Evolutionary conservation across 2,113 vertebrate species (phyloP).

Genomic region (Aix galericulata): DNA sequence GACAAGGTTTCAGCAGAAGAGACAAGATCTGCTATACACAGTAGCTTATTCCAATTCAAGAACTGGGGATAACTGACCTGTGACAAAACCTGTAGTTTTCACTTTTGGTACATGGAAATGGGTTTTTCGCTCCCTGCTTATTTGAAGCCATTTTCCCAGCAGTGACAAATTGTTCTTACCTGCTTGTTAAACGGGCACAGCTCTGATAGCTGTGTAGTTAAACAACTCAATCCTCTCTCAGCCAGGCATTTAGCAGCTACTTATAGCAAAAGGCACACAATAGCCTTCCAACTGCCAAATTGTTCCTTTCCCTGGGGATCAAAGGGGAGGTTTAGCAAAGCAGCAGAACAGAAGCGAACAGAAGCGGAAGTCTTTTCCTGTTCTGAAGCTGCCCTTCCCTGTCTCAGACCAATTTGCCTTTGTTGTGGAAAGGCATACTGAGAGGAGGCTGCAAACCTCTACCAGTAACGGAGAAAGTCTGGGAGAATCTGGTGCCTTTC

Average conservation of each 20-base stretch:
- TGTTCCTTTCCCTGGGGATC: conserved; percentile 58
- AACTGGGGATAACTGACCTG: not conserved
- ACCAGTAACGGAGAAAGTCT: not conserved
- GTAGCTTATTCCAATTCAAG: not conserved
- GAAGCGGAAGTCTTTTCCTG: conserved; percentile 47
- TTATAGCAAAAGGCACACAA: conserved; percentile 30
- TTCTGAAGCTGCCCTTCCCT: conserved; percentile 49
- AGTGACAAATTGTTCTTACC: not conserved
- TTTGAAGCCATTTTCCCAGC: not conserved
- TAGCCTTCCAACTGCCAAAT: conserved; percentile 47
- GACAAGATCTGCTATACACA: not conserved
- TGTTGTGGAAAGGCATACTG: not conserved
- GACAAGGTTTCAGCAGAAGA: not conserved
- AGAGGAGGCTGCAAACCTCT: not conserved
- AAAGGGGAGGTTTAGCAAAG: conserved; percentile 24
- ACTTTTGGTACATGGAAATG: not conserved
- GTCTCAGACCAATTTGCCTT: not conserved
- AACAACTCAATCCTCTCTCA: not conserved
- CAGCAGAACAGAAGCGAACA: not conserved
- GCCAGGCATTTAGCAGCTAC: not conserved
- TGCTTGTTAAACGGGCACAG: not conserved
- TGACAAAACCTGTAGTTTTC: not conserved
- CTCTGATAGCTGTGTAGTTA: not conserved
- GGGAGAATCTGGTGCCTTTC: not conserved
- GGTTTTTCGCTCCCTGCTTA: not conserved